These are phyloP conservation scores for Siderastrea radians DNA, from an alignment of 92 coral and sea anemone species.

Conservation along the genomic window DNA sequence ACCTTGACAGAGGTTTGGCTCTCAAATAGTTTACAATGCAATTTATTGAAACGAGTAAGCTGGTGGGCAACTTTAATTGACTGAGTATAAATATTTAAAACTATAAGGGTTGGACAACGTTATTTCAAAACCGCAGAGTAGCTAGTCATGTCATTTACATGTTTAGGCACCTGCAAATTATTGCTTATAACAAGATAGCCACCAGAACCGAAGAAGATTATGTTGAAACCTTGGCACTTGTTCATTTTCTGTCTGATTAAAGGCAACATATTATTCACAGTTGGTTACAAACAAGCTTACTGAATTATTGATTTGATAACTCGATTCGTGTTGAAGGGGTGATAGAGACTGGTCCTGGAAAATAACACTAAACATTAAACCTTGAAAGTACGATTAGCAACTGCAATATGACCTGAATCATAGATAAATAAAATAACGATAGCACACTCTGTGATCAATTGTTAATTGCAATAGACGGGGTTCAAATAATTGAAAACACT, in stretches of 20 bases:
- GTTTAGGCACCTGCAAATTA: conserved; percentile 19
- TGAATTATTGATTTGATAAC: conserved; percentile 11
- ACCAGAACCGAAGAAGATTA: conserved; percentile 23
- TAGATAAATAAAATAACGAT: neutral
- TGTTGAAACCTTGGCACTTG: conserved; percentile 36
- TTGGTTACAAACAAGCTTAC: conserved; percentile 12
- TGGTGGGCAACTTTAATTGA: conserved; percentile 19
- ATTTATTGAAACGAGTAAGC: neutral
- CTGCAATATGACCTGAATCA: no score
- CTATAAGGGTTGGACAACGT: neutral
- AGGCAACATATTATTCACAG: conserved; percentile 1
- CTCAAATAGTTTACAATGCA: neutral
- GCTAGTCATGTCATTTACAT: neutral
- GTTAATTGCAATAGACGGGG: neutral
- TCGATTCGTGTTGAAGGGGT: neutral
- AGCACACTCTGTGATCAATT: neutral
- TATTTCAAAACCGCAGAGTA: conserved; percentile 8
- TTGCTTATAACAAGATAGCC: conserved; percentile 30
- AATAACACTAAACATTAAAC: neutral
- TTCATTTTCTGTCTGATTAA: conserved; percentile 40
- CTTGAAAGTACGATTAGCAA: neutral
- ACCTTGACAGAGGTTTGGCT: neutral
- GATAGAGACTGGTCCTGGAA: neutral
- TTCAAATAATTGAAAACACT: neutral
- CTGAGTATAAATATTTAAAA: conserved; percentile 13